phyloP scores from a whole-genome alignment of 1,140 invertebrate genomes.

The Drosophila nebulosa region DNA sequence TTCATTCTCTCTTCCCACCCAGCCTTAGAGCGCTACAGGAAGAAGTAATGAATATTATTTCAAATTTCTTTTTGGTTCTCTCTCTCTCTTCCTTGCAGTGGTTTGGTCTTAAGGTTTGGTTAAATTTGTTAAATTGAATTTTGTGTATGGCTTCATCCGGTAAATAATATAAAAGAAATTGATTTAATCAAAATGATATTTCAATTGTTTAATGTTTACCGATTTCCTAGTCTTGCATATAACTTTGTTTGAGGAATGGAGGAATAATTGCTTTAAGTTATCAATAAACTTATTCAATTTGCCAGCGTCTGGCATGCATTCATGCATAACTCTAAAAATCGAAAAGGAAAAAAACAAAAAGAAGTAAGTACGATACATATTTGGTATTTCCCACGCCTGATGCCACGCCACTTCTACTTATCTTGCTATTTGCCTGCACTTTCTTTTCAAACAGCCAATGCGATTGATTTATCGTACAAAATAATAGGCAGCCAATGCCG shows the following conservation, averaged over 20 bases:
- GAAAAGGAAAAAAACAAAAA: constrained; percentile 20
- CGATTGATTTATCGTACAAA: constrained; percentile 67
- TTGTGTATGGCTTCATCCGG: background rate
- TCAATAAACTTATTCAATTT: background rate
- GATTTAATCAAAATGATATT: too few species aligned
- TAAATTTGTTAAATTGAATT: background rate
- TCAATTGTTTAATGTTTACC: too few species aligned
- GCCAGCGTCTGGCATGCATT: background rate
- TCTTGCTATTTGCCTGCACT: constrained; percentile 50
- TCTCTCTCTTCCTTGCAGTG: background rate
- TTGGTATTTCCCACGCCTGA: constrained; percentile 44
- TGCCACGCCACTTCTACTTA: constrained; percentile 53
- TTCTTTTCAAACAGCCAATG: constrained; percentile 33
- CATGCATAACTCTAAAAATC: background rate
- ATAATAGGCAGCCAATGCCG: constrained; percentile 69
- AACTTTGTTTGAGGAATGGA: background rate
- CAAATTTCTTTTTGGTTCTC: background rate
- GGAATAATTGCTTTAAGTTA: background rate
- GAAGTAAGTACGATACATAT: constrained; percentile 33
- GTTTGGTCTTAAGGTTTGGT: background rate
- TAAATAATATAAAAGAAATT: too few species aligned
- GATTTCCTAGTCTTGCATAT: too few species aligned
- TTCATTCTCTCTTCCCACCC: background rate
- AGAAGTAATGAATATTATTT: background rate
- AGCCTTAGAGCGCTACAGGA: background rate